phyloP scores from a whole-genome alignment of 2,888 invertebrate genomes.

The Deilephila porcellus region DNA sequence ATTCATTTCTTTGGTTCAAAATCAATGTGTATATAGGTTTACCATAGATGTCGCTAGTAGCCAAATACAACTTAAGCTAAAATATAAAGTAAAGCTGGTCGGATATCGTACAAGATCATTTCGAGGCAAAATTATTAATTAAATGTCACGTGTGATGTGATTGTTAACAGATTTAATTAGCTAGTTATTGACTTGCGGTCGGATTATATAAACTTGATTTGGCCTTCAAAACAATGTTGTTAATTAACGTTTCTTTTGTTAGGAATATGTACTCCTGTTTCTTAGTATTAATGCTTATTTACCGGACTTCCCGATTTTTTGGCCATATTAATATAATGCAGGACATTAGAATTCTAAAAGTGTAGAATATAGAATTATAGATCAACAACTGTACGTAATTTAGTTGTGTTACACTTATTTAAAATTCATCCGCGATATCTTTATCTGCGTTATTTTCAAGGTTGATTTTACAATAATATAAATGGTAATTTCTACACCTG shows the following conservation, averaged over 20 bases:
- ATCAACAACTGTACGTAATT: no score
- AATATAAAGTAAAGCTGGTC: neutral
- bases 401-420: no score
- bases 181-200: neutral
- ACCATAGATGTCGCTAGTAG: slow-evolving; percentile 6
- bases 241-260: slow-evolving; percentile 15
- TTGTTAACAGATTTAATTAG: slow-evolving; percentile 2
- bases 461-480: no score
- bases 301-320: neutral
- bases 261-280: neutral
- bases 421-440: no score
- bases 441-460: no score
- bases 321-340: neutral
- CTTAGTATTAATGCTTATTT: neutral
- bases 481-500: no score
- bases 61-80: neutral
- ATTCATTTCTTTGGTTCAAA: no score
- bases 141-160: slow-evolving; percentile 20
- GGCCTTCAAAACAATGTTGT: neutral
- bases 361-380: no score
- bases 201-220: slow-evolving; percentile 1
- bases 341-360: no score
- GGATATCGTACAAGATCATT: neutral
- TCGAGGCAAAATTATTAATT: slow-evolving; percentile 14
- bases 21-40: no score